Conservation (phyloP, 2,888 invertebrate species). For the Pogonocherus hispidulus region DNA sequence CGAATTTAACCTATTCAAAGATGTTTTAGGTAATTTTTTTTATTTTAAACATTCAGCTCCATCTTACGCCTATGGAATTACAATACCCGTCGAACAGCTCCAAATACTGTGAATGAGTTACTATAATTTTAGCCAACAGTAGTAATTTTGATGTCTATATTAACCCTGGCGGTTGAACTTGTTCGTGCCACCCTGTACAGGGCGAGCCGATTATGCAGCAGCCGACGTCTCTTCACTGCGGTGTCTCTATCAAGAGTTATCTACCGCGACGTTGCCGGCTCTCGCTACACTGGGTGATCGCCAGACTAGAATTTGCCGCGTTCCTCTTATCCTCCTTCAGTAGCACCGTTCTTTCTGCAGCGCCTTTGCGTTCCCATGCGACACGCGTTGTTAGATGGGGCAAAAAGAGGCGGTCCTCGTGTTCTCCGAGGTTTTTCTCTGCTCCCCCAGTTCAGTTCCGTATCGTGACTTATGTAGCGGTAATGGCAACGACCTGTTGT, state of each 20-base stretch:
- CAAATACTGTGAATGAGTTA: too few relatives aligned
- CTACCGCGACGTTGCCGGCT: constrained; percentile 40
- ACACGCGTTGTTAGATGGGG: not conserved
- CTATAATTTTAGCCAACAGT: too few relatives aligned
- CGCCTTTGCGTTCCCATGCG: not conserved
- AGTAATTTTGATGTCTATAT: too few relatives aligned
- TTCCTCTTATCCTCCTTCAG: not conserved
- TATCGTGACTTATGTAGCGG: too few relatives aligned
- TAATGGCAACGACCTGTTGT: too few relatives aligned
- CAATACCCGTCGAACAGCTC: too few relatives aligned
- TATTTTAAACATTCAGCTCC: too few relatives aligned
- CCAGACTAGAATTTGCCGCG: constrained; percentile 17
- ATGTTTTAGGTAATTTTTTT: too few relatives aligned
- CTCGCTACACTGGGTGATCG: not conserved
- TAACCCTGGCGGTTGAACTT: too few relatives aligned
- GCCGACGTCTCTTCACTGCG: constrained; percentile 26
- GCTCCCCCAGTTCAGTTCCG: not conserved
- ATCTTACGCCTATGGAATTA: too few relatives aligned
- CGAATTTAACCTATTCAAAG: too few relatives aligned
- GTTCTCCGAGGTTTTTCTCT: not conserved
- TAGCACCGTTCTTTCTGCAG: not conserved
- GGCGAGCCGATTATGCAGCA: constrained; percentile 62
- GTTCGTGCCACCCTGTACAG: constrained; percentile 40
- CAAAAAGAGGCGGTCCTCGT: not conserved
- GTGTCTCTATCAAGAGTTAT: constrained; percentile 38